Evolutionary conservation across 2,888 invertebrate genomes (phyloP).

Genomic region (Spatulosminthurus flaviceps): DNA sequence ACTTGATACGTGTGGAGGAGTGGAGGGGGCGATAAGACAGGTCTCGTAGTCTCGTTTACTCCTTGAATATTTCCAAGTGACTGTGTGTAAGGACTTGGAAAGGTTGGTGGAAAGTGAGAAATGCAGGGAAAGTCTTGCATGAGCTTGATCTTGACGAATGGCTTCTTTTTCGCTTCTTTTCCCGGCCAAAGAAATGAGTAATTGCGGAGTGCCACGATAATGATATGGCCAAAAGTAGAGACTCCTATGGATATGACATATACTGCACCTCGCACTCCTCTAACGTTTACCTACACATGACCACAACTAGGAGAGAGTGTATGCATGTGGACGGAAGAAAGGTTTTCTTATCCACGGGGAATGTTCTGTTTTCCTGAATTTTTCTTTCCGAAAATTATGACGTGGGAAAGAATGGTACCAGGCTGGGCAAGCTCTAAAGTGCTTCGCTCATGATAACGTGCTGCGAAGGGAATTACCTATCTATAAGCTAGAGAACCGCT

Average conservation of each 20-base stretch:
- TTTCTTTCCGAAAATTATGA: not conserved
- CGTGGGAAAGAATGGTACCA: slow-evolving; percentile 16
- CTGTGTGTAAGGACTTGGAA: not conserved
- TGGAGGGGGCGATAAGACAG: slow-evolving; percentile 15
- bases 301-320: not conserved
- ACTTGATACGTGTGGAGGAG: not conserved
- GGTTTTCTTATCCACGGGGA: not conserved
- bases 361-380: slow-evolving; percentile 16
- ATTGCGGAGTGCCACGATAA: slow-evolving; percentile 60
- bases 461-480: not conserved
- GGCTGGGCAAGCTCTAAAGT: slow-evolving; percentile 26
- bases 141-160: slow-evolving; percentile 63
- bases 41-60: slow-evolving; percentile 32
- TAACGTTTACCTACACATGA: not conserved
- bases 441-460: not conserved
- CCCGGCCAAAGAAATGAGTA: slow-evolving; percentile 58
- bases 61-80: slow-evolving; percentile 1
- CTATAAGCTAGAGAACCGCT: not conserved
- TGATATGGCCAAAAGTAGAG: slow-evolving; percentile 51
- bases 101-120: slow-evolving; percentile 31
- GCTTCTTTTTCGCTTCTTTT: slow-evolving; percentile 60
- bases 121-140: not conserved
- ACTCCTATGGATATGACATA: not conserved
- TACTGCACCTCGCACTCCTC: not conserved
- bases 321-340: not conserved